These are phyloP conservation scores for Parus major DNA, from an alignment of 2,113 vertebrate genomes.

Conservation along the genomic window DNA sequence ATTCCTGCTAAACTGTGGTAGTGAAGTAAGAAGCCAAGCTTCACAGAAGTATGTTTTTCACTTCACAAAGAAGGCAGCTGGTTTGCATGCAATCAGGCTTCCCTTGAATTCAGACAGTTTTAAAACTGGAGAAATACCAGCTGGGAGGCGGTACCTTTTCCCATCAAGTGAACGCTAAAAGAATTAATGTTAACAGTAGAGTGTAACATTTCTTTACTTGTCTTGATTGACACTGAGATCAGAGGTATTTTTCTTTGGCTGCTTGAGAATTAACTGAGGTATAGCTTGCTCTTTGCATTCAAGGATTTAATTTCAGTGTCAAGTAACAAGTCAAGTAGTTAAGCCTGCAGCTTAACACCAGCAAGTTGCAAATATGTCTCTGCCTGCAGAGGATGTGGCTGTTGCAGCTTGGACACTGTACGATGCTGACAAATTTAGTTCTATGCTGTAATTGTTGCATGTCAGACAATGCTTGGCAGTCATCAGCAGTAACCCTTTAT, in stretches of 20 bases:
- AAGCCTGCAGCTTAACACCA: neutral
- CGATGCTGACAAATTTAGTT: constrained; percentile 3
- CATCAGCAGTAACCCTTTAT: constrained; percentile 21
- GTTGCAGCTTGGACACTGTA: neutral
- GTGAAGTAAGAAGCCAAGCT: neutral
- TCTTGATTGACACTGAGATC: neutral
- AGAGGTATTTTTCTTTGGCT: neutral
- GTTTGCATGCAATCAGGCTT: neutral
- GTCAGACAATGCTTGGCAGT: neutral
- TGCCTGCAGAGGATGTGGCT: neutral
- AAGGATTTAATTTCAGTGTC: neutral
- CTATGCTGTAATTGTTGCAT: neutral
- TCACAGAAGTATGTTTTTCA: neutral
- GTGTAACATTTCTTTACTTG: neutral
- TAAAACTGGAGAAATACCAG: neutral
- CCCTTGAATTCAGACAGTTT: neutral
- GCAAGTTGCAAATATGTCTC: neutral
- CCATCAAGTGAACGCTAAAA: neutral
- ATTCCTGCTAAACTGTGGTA: neutral
- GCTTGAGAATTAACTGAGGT: neutral
- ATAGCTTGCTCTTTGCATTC: neutral
- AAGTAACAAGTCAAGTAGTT: neutral
- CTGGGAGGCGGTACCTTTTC: neutral
- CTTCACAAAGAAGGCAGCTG: neutral
- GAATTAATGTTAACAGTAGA: neutral